Evolutionary conservation across 2,888 invertebrate species (phyloP).

Genomic region (Stenodera caucasica): DNA sequence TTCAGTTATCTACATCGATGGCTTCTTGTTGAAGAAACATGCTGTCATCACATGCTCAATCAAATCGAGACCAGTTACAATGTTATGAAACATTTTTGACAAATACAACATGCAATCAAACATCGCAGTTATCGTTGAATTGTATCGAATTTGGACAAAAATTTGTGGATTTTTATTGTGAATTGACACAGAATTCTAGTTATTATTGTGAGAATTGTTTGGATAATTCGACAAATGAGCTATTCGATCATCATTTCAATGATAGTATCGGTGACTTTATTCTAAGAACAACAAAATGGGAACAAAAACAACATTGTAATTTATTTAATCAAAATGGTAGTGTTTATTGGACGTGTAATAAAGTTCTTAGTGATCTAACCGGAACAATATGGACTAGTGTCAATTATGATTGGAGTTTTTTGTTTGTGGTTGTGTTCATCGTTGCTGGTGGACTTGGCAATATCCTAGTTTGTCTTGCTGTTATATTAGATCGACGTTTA

Average conservation of each 20-base stretch:
- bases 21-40: conserved; percentile 27
- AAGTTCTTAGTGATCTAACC: conserved; percentile 8
- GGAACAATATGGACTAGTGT: conserved; percentile 28
- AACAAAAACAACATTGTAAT: conserved; percentile 32
- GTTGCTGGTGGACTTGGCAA: conserved; percentile 89
- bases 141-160: conserved; percentile 34
- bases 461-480: conserved; percentile 90
- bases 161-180: conserved; percentile 42
- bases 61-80: neutral
- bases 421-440: conserved; percentile 83
- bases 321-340: conserved; percentile 40
- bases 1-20: neutral
- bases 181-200: conserved; percentile 27
- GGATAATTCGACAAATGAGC: conserved; percentile 29
- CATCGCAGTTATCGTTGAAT: conserved; percentile 32
- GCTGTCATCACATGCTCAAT: conserved; percentile 28
- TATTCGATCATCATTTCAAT: conserved; percentile 34
- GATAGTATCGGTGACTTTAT: conserved; percentile 38
- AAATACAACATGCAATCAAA: conserved; percentile 28
- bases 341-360: conserved; percentile 44
- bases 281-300: conserved; percentile 23
- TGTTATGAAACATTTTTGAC: conserved; percentile 13
- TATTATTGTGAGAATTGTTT: conserved; percentile 40
- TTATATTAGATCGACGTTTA: conserved; percentile 83
- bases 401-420: conserved; percentile 77